These are phyloP conservation scores for Dynastes grantii DNA, from an alignment of 2,888 invertebrate species.

Conservation along the genomic window DNA sequence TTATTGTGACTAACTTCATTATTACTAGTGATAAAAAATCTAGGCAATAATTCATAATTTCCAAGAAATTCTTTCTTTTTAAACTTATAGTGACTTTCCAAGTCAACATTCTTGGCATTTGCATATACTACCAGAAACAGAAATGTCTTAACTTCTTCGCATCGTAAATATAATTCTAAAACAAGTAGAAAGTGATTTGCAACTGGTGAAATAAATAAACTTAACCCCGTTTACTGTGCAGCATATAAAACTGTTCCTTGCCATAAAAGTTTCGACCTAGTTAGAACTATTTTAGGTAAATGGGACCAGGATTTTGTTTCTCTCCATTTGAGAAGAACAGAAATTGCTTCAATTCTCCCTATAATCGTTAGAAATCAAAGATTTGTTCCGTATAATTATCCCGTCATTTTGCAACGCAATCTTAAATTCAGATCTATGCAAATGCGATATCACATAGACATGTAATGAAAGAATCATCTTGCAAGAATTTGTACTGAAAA, in stretches of 20 bases:
- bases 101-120: neutral
- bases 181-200: constrained; percentile 13
- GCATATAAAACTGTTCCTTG: neutral
- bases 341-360: neutral
- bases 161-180: constrained; percentile 14
- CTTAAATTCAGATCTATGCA: too few relatives aligned
- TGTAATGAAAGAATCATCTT: too few relatives aligned
- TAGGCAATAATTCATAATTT: neutral
- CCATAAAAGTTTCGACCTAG: neutral
- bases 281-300: neutral
- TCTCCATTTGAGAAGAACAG: neutral
- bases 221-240: constrained; percentile 7
- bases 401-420: too few relatives aligned
- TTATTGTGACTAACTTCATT: neutral
- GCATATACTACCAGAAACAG: neutral
- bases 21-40: neutral
- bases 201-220: neutral
- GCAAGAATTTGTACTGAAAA: too few relatives aligned
- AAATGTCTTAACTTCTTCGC: neutral
- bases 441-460: too few relatives aligned
- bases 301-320: neutral
- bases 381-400: too few relatives aligned
- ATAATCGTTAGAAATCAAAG: neutral
- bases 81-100: neutral
- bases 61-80: neutral